These are phyloP conservation scores for Nansenia antarctica DNA, from an alignment of 2,113 vertebrate species.

Conservation along the genomic window DNA sequence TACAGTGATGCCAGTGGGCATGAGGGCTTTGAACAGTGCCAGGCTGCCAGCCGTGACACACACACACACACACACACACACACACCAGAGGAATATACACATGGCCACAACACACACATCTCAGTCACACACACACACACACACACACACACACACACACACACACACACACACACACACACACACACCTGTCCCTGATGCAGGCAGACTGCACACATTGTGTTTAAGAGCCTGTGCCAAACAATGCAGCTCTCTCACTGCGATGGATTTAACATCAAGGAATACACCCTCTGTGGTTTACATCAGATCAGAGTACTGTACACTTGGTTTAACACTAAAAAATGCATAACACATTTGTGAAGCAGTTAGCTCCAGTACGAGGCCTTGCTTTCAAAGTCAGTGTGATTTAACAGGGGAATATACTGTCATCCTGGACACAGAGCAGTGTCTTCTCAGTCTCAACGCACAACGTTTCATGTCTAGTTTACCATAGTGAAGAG, in stretches of 20 bases:
- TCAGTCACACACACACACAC: constrained; percentile 6
- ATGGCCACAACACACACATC: constrained; percentile 15
- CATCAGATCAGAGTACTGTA: constrained; percentile 22
- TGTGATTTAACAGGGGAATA: background rate
- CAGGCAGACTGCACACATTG: constrained; percentile 32
- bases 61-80: background rate
- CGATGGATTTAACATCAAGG: constrained; percentile 31
- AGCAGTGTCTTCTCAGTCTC: background rate
- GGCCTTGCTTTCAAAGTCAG: background rate
- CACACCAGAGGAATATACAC: background rate
- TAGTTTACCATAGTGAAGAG: too few species aligned
- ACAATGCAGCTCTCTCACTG: constrained; percentile 7
- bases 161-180: constrained; percentile 7
- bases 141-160: constrained; percentile 22
- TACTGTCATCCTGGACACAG: background rate
- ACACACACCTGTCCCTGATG: constrained; percentile 33
- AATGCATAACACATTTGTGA: background rate
- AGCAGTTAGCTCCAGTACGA: background rate
- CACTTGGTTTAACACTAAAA: constrained; percentile 34
- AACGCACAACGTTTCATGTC: background rate
- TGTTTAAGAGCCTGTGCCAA: constrained; percentile 26
- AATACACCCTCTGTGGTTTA: constrained; percentile 30
- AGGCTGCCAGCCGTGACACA: constrained; percentile 1
- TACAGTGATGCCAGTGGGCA: constrained; percentile 30
- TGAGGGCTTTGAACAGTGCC: constrained; percentile 18